Conservation (phyloP, 2,888 invertebrate species). For the Spisula solida region DNA sequence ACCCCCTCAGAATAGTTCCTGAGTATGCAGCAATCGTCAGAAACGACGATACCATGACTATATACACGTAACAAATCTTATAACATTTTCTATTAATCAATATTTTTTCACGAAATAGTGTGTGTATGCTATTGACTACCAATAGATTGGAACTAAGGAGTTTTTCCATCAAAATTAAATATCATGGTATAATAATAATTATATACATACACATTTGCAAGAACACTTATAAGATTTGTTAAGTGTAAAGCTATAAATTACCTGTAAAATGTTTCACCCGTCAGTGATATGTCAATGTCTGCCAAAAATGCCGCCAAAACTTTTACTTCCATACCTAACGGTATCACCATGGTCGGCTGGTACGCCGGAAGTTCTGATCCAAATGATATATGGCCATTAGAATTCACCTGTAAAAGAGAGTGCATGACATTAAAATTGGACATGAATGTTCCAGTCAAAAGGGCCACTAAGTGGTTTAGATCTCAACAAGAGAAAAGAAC, state of each 20-base stretch:
- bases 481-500: too few relatives aligned
- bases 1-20: too few relatives aligned
- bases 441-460: too few relatives aligned
- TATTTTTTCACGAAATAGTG: too few relatives aligned
- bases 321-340: conserved; percentile 90
- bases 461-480: too few relatives aligned
- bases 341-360: conserved; percentile 93
- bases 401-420: conserved; percentile 92
- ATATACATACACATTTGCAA: neutral
- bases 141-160: too few relatives aligned
- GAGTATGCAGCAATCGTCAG: too few relatives aligned
- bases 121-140: too few relatives aligned
- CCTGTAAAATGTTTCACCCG: conserved; percentile 92
- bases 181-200: neutral
- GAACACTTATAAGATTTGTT: neutral
- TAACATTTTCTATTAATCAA: neutral
- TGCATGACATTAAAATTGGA: neutral
- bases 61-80: too few relatives aligned
- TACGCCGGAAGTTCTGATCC: conserved; percentile 95
- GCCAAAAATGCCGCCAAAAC: conserved; percentile 96
- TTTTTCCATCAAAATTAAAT: too few relatives aligned
- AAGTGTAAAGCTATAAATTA: conserved; percentile 73
- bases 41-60: too few relatives aligned
- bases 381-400: conserved; percentile 96
- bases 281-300: conserved; percentile 94